Evolutionary conservation across 2,113 vertebrate genomes (phyloP).

Genomic region (Corythoichthys haematopterus): DNA sequence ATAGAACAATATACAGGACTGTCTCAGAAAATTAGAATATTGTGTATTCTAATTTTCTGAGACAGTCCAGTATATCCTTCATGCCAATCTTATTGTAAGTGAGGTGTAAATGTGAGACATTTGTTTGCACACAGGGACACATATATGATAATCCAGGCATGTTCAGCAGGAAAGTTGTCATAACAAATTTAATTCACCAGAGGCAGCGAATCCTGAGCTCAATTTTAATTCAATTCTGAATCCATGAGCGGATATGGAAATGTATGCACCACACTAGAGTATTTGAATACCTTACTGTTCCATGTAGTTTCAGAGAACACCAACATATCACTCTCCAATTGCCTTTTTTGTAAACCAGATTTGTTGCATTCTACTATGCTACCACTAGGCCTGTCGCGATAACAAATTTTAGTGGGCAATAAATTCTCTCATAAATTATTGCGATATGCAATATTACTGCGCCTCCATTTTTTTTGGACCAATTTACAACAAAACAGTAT

Average conservation of each 20-base stretch:
- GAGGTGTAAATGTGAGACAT: slow-evolving; percentile 50
- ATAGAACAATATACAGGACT: too few relatives aligned
- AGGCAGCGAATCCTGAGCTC: slow-evolving; percentile 64
- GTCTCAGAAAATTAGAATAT: too few relatives aligned
- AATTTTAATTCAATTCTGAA: slow-evolving; percentile 64
- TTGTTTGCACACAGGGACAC: slow-evolving; percentile 11
- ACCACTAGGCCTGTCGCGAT: not conserved
- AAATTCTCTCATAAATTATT: too few relatives aligned
- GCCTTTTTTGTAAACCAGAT: slow-evolving; percentile 38
- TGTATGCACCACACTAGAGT: slow-evolving; percentile 50
- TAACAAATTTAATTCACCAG: slow-evolving; percentile 66
- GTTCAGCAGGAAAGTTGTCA: slow-evolving; percentile 58
- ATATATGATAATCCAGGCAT: slow-evolving; percentile 51
- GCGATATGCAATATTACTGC: too few relatives aligned
- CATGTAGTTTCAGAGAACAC: slow-evolving; percentile 40
- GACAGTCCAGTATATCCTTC: not conserved
- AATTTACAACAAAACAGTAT: too few relatives aligned
- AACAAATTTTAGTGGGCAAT: too few relatives aligned
- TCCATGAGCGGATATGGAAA: slow-evolving; percentile 65
- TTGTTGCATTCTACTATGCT: slow-evolving; percentile 37
- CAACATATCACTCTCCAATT: slow-evolving; percentile 39
- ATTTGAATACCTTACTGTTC: slow-evolving; percentile 47
- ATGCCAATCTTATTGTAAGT: slow-evolving; percentile 32
- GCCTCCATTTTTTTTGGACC: too few relatives aligned
- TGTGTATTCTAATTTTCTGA: too few relatives aligned